These are phyloP conservation scores for Agrotis segetum DNA, from an alignment of 2,888 invertebrate genomes.

Conservation along the genomic window DNA sequence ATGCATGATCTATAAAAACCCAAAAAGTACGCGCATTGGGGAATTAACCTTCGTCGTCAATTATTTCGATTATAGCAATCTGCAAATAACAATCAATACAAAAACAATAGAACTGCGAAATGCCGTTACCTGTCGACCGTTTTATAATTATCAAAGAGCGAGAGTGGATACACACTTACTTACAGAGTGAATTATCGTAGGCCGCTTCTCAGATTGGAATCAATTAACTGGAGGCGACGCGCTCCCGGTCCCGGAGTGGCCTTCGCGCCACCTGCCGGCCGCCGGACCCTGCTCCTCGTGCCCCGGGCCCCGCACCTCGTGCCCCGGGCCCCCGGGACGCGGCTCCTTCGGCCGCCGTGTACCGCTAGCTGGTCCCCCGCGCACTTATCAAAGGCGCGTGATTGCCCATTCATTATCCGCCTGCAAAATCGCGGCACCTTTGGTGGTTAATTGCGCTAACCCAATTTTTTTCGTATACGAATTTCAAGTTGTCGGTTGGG, in stretches of 20 bases:
- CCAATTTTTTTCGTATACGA: constrained; percentile 71
- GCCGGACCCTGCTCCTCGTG: constrained; percentile 45
- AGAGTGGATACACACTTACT: constrained; percentile 77
- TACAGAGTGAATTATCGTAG: constrained; percentile 81
- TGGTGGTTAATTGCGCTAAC: constrained; percentile 77
- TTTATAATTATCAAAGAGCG: constrained; percentile 75
- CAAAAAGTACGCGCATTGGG: not conserved
- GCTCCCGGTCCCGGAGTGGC: constrained; percentile 81
- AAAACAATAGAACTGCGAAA: constrained; percentile 63
- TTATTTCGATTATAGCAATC: constrained; percentile 19
- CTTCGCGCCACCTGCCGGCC: constrained; percentile 85
- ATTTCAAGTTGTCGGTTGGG: constrained; percentile 59
- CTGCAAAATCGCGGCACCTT: constrained; percentile 80
- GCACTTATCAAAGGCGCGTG: constrained; percentile 76
- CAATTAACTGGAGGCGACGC: constrained; percentile 86
- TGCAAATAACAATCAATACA: constrained; percentile 30
- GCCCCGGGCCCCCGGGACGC: constrained; percentile 55
- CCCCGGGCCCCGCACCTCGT: constrained; percentile 44
- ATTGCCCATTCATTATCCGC: constrained; percentile 80
- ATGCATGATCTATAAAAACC: not conserved
- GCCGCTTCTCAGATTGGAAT: constrained; percentile 87
- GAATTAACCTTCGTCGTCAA: not conserved
- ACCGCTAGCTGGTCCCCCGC: constrained; percentile 64
- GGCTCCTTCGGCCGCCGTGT: constrained; percentile 51
- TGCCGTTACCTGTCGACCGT: constrained; percentile 73